phyloP scores from a whole-genome alignment of 2,888 invertebrate genomes.

The Ormyrus nitidulus region DNA sequence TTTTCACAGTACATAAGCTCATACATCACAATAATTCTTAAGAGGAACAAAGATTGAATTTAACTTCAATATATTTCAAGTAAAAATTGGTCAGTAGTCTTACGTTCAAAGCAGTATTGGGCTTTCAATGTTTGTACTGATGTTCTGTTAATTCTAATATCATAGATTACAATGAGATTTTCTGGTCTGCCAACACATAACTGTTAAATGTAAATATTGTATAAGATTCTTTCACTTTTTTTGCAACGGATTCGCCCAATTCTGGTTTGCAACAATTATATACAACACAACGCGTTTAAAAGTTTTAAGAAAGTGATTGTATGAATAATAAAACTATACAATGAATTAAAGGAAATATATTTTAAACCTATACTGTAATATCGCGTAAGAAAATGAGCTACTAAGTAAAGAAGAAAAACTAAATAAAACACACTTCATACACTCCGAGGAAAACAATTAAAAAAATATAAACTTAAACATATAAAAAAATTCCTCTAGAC shows the following conservation, averaged over 20 bases:
- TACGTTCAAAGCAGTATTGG: slow-evolving; percentile 14
- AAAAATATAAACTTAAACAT: slow-evolving; percentile 46
- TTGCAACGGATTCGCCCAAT: slow-evolving; percentile 17
- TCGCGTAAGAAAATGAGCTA: slow-evolving; percentile 14
- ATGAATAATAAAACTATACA: neutral
- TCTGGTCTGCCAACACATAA: neutral
- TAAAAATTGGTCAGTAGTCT: slow-evolving; percentile 30
- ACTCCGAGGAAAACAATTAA: slow-evolving; percentile 18
- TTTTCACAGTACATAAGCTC: slow-evolving; percentile 53
- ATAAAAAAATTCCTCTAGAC: slow-evolving; percentile 39
- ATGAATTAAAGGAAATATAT: slow-evolving; percentile 16
- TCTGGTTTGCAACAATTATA: slow-evolving; percentile 18
- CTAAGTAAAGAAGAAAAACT: slow-evolving; percentile 25
- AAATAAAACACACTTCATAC: slow-evolving; percentile 22
- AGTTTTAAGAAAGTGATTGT: slow-evolving; percentile 15
- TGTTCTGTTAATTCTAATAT: neutral
- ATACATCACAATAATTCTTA: slow-evolving; percentile 51
- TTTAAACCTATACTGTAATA: neutral
- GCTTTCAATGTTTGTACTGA: neutral
- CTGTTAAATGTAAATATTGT: neutral
- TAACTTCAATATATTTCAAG: slow-evolving; percentile 38
- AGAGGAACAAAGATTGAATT: slow-evolving; percentile 47
- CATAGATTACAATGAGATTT: neutral
- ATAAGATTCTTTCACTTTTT: neutral
- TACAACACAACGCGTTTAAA: neutral